phyloP scores from a whole-genome alignment of 2,888 invertebrate species.

The Salticus scenicus region DNA sequence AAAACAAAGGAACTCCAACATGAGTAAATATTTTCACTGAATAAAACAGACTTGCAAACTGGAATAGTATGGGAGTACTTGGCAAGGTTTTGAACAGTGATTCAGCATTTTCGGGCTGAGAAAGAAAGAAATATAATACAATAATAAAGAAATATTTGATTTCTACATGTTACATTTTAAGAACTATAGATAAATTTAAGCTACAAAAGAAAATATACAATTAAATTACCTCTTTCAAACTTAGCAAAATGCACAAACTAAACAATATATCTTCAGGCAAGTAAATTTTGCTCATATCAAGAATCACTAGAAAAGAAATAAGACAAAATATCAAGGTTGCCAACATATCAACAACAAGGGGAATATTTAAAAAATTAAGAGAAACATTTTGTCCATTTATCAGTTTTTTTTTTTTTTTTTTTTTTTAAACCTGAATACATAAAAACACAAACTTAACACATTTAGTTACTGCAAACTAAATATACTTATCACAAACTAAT shows the following conservation, averaged over 20 bases:
- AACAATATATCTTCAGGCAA: constrained; percentile 78
- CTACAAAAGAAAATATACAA: background rate
- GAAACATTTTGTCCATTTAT: too few relatives aligned
- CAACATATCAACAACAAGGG: too few relatives aligned
- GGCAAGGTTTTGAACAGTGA: constrained; percentile 75
- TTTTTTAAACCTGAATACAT: too few relatives aligned
- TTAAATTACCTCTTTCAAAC: constrained; percentile 50
- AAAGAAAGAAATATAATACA: constrained; percentile 73
- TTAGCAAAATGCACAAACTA: constrained; percentile 75
- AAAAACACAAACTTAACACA: too few relatives aligned
- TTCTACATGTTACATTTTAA: background rate
- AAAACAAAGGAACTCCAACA: background rate
- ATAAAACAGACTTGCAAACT: constrained; percentile 76
- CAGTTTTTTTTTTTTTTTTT: too few relatives aligned
- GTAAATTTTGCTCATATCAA: constrained; percentile 78
- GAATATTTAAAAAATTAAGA: too few relatives aligned
- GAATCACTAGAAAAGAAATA: constrained; percentile 75
- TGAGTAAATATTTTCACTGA: constrained; percentile 73
- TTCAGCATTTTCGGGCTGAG: constrained; percentile 75
- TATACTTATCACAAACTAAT: too few relatives aligned
- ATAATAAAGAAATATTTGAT: background rate
- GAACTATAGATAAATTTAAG: background rate
- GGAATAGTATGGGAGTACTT: constrained; percentile 75
- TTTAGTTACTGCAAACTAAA: too few relatives aligned
- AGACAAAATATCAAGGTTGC: too few relatives aligned